A percentile compares a stretch with the other conserved stretches of the same genome.
These are phyloP conservation scores for Idaea straminata DNA, from an alignment of 2,888 invertebrate species.

Conservation along the genomic window DNA sequence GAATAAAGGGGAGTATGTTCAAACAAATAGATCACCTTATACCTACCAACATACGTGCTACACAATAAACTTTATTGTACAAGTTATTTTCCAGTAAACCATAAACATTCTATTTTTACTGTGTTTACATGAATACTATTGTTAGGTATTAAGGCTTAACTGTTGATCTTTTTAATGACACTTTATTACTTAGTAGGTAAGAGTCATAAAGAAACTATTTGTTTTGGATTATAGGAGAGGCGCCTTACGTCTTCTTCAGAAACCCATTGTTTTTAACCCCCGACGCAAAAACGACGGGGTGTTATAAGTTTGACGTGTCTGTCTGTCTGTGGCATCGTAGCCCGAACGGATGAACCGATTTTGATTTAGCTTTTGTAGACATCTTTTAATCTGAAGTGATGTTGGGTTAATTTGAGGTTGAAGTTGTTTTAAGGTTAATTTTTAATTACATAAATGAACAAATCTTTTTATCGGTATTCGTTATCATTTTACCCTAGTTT, in stretches of 20 bases:
- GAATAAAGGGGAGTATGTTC: too few relatives aligned
- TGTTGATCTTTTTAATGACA: slow-evolving; percentile 31
- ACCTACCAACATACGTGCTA: background rate
- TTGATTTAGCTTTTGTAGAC: too few relatives aligned
- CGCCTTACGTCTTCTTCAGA: slow-evolving; percentile 29
- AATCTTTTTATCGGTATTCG: background rate
- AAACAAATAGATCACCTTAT: background rate
- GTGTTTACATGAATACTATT: slow-evolving; percentile 37
- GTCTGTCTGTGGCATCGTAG: too few relatives aligned
- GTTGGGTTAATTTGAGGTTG: too few relatives aligned
- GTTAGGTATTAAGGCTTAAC: slow-evolving; percentile 31
- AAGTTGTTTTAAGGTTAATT: too few relatives aligned
- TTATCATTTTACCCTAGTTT: background rate
- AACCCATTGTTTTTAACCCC: background rate
- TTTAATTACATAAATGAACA: background rate
- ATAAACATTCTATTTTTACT: slow-evolving; percentile 40
- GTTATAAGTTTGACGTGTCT: too few relatives aligned
- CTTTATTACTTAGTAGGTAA: slow-evolving; percentile 25
- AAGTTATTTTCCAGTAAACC: slow-evolving; percentile 48
- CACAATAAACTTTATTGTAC: slow-evolving; percentile 7
- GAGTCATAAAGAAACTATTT: slow-evolving; percentile 38
- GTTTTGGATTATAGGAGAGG: slow-evolving; percentile 38
- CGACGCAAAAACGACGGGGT: too few relatives aligned
- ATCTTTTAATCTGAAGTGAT: too few relatives aligned
- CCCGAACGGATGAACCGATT: too few relatives aligned